Percentiles rank a stretch among this genome's conserved stretches.
Conservation (phyloP, 2,113 vertebrate genomes). For the Protomyctophum bolini region DNA sequence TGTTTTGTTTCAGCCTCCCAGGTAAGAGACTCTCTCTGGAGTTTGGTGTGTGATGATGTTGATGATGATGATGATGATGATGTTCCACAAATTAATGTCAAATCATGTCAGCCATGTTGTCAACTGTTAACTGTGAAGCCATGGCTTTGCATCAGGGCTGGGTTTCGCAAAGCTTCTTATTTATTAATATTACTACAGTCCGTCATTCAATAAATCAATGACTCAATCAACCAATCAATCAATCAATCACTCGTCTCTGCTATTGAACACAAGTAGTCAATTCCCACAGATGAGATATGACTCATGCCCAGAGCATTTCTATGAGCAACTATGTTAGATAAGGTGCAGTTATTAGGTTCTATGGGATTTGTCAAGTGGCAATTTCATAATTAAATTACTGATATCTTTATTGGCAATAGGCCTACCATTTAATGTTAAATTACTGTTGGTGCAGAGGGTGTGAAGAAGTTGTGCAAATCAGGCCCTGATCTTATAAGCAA, state of each 20-base stretch:
- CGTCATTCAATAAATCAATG: too few relatives aligned
- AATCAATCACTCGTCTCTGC: too few relatives aligned
- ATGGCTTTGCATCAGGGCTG: not conserved
- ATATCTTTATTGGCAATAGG: not conserved
- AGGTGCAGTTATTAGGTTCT: too few relatives aligned
- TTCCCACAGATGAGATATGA: too few relatives aligned
- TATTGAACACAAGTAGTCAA: too few relatives aligned
- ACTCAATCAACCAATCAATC: too few relatives aligned
- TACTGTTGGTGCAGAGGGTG: slow-evolving; percentile 10
- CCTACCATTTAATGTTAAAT: too few relatives aligned
- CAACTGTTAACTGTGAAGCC: not conserved
- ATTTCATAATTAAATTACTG: not conserved
- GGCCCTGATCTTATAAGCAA: slow-evolving; percentile 20
- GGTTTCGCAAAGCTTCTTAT: slow-evolving; percentile 16
- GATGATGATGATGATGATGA: not conserved
- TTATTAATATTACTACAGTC: slow-evolving; percentile 26
- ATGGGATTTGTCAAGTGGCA: not conserved
- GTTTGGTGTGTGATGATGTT: slow-evolving; percentile 11
- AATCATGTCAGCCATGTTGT: not conserved
- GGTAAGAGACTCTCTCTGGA: slow-evolving; percentile 71
- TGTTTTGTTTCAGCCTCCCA: slow-evolving; percentile 58
- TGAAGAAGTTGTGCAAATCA: slow-evolving; percentile 11
- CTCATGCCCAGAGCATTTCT: too few relatives aligned
- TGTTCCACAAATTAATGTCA: not conserved
- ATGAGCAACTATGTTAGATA: too few relatives aligned